Base-by-base conservation (phyloP, 2,888 invertebrate species). In the Blera fallax region DNA sequence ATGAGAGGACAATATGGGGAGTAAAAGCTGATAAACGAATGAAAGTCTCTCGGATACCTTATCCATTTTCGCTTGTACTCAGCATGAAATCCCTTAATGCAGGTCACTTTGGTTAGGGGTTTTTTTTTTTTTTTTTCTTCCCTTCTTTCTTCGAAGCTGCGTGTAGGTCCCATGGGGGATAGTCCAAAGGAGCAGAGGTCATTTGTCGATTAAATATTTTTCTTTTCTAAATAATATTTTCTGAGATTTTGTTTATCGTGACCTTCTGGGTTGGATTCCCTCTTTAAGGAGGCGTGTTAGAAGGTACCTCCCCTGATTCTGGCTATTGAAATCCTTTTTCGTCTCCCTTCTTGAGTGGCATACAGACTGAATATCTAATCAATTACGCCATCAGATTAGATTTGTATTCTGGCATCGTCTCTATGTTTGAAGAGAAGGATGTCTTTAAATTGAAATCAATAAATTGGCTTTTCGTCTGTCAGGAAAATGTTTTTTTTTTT, bases 361-460 rank as follows among this genome's bases (percentile, higher is more conserved):
- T 70, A 58, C 43, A 72, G 60, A 73, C 60, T 52, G 83, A 83
- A 78, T 83, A 79, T 70, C 84, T 58, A 84, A 84, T 84, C 84
- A 79, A 84, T 84, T 84, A 84, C 84, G 69, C 69, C 79, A 79
- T 84, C 79, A 50, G 79, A 84, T 79, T 69, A 84, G 69, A 84
- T 79, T 79, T 79, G 69, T 84, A 79, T 84, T 84, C 84, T 60
- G 50, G 37, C 54, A 74, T 27, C 62, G 64, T 54, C 40, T 16
- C 40, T 21, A 16, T 50, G 40, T 60, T 65, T 67, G 34, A 27
- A 11, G 43, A 43, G 27, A 29, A 60, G 67, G 50, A 69, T 69
- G 43, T 69, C 60, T 52, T 69, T 52, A 69, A 62, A 78, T 78
- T 45, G 52, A 78, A 78, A 78, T 78, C 69, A 50, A 78, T 78